These are phyloP conservation scores for Cynodonichthys magdalenae DNA, from an alignment of 2,797 vertebrate species.

Conservation along the genomic window DNA sequence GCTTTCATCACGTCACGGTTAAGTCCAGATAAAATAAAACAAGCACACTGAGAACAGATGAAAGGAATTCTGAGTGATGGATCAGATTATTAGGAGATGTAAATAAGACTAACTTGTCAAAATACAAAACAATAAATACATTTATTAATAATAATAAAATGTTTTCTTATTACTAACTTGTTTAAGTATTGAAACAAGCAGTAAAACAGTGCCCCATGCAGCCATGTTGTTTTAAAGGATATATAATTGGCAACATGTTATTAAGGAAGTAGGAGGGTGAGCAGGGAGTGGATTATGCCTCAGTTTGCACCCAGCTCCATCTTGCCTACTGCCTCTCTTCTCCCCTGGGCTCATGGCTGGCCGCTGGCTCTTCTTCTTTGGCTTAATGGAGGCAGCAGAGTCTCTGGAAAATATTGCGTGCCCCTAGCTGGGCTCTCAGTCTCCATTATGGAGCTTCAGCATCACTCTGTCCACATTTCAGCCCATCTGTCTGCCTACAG, in stretches of 20 bases:
- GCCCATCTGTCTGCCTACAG: constrained; percentile 12
- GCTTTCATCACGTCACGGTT: constrained; percentile 49
- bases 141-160: neutral
- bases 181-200: neutral
- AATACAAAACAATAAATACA: neutral
- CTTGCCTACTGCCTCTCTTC: constrained; percentile 24
- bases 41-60: constrained; percentile 35
- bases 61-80: constrained; percentile 42
- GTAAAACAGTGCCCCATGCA: neutral
- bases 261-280: constrained; percentile 28
- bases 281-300: constrained; percentile 17
- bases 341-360: constrained; percentile 32
- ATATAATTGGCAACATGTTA: constrained; percentile 26
- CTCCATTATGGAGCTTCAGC: constrained; percentile 27
- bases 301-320: constrained; percentile 31
- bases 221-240: constrained; percentile 10
- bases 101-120: constrained; percentile 6
- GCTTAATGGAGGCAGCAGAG: constrained; percentile 39
- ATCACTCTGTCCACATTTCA: constrained; percentile 28
- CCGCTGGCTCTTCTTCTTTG: constrained; percentile 23
- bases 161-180: neutral
- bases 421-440: constrained; percentile 30
- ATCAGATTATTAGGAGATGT: neutral
- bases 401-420: constrained; percentile 60
- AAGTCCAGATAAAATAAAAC: constrained; percentile 25